These are phyloP conservation scores for Eurystomus gularis DNA, from an alignment of 2,113 vertebrate species.

Conservation along the genomic window DNA sequence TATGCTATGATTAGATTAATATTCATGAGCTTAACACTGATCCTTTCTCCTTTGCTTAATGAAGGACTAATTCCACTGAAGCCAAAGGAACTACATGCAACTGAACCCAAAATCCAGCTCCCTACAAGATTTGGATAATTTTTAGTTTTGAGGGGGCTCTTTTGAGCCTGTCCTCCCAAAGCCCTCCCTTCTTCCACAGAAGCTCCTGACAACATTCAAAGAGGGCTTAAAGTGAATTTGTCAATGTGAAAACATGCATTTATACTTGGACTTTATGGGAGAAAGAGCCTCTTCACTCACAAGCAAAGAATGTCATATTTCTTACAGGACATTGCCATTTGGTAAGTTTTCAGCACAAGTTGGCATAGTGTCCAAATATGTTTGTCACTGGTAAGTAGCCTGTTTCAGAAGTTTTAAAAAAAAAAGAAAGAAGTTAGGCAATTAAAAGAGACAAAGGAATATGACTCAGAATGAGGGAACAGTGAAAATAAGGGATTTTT, in stretches of 20 bases:
- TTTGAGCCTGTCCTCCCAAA: not conserved
- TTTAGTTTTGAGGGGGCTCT: not conserved
- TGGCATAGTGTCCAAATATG: not conserved
- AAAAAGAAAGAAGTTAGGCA: not conserved
- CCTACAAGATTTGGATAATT: not conserved
- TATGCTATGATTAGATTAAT: not conserved
- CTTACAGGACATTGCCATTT: not conserved
- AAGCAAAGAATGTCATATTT: not conserved
- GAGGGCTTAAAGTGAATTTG: not conserved
- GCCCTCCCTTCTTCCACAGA: not conserved
- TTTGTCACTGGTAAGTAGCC: not conserved
- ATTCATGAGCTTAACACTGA: not conserved
- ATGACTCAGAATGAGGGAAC: not conserved
- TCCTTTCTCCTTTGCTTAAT: not conserved
- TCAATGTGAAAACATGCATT: not conserved
- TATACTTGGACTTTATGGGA: not conserved
- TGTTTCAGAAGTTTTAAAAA: not conserved
- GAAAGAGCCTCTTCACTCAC: not conserved
- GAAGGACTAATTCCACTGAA: not conserved
- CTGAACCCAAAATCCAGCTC: not conserved
- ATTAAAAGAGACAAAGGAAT: not conserved
- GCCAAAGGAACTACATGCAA: not conserved
- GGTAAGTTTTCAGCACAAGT: not conserved
- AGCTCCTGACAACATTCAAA: not conserved
- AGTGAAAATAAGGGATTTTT: not conserved